Evolutionary conservation across 1,140 invertebrate species (phyloP).

Genomic region (Drosophila ogumai): DNA sequence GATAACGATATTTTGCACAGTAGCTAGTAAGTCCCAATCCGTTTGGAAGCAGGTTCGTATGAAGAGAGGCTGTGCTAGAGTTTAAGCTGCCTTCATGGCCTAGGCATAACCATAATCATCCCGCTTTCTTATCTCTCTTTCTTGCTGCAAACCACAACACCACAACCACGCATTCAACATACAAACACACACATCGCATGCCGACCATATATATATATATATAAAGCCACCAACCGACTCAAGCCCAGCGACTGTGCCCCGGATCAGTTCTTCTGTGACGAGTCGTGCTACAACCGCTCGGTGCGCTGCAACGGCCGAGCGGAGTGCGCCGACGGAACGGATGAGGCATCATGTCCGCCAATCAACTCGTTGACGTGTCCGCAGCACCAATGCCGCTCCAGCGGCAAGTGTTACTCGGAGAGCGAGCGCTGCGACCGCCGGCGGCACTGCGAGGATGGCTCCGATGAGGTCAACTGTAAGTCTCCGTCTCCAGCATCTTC

Average conservation of each 20-base stretch:
- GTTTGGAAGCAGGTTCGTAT: constrained; percentile 31
- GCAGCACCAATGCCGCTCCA: constrained; percentile 75
- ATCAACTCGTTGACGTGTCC: constrained; percentile 58
- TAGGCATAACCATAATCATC: constrained; percentile 45
- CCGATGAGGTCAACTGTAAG: constrained; percentile 88
- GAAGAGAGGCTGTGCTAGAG: neutral
- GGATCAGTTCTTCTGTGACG: constrained; percentile 85
- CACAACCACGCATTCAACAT: constrained; percentile 24
- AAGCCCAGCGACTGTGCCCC: constrained; percentile 84
- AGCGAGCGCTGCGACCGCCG: constrained; percentile 86
- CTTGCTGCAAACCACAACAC: constrained; percentile 29
- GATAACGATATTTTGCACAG: neutral
- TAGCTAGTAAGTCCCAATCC: constrained; percentile 26
- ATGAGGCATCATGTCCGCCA: constrained; percentile 85
- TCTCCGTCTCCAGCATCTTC: constrained; percentile 52
- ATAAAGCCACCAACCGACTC: constrained; percentile 60
- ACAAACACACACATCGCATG: constrained; percentile 36
- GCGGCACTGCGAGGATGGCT: constrained; percentile 87
- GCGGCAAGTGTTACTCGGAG: constrained; percentile 74
- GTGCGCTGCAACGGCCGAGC: constrained; percentile 85
- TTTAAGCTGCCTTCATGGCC: constrained; percentile 1
- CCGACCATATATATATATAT: neutral
- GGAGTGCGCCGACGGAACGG: constrained; percentile 86
- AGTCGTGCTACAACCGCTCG: constrained; percentile 84
- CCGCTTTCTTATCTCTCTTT: constrained; percentile 61